Percentiles rank a stretch among this genome's conserved stretches.
These are phyloP conservation scores for Drosophila emarginata DNA, from an alignment of 2,888 invertebrate species.

Conservation along the genomic window DNA sequence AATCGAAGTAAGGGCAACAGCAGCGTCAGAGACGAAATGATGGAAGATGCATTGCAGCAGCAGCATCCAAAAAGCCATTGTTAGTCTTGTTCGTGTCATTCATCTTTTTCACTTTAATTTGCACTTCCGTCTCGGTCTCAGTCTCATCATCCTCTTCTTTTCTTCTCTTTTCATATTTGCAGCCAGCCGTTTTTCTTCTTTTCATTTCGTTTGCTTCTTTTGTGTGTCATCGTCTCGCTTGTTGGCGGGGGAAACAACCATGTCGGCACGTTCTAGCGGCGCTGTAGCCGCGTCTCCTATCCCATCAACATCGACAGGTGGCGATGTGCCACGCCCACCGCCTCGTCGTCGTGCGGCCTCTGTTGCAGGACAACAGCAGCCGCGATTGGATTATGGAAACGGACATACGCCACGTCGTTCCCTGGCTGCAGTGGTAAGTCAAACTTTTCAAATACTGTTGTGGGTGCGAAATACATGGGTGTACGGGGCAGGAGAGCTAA, in stretches of 20 bases:
- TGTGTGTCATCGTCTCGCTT: slow-evolving; percentile 15
- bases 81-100: slow-evolving; percentile 43
- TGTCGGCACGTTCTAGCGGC: slow-evolving; percentile 65
- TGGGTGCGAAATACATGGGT: neutral
- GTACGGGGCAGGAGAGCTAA: neutral
- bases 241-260: slow-evolving; percentile 24
- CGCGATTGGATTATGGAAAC: slow-evolving; percentile 68
- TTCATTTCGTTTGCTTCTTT: slow-evolving; percentile 6
- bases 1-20: neutral
- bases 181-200: slow-evolving; percentile 1
- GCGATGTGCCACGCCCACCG: slow-evolving; percentile 80
- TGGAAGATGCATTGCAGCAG: slow-evolving; percentile 16
- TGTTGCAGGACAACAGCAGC: slow-evolving; percentile 75
- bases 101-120: slow-evolving; percentile 56
- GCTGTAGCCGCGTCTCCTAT: slow-evolving; percentile 33
- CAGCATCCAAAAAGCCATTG: slow-evolving; percentile 16
- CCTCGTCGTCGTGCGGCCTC: slow-evolving; percentile 81
- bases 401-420: slow-evolving; percentile 80
- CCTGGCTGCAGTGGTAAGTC: slow-evolving; percentile 78
- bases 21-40: neutral
- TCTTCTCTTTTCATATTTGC: slow-evolving; percentile 28
- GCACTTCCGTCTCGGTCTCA: slow-evolving; percentile 53
- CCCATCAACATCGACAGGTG: slow-evolving; percentile 35
- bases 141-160: slow-evolving; percentile 14
- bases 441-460: neutral